Base-by-base conservation (phyloP, 2,888 invertebrate species). In the Tipula vernalis region DNA sequence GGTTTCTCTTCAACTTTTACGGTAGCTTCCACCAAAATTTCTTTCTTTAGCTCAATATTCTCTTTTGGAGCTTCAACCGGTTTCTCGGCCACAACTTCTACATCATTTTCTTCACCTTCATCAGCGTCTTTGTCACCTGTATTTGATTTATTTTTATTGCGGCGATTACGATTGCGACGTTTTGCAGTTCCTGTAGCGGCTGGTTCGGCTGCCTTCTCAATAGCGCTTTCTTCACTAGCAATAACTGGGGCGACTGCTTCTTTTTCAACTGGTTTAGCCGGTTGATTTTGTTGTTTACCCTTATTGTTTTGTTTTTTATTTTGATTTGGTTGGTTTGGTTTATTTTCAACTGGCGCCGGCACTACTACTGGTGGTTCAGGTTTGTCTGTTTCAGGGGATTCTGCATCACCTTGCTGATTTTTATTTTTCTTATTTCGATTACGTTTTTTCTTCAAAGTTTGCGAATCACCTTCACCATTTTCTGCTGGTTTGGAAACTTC, bases 391-490 rank as follows among this genome's bases (percentile, higher is more conserved):
- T 86, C 86, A 13, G 12, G 0, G n/a, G 51, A 36, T 39, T 39
- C 57, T 6, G 36, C 86, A 15, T 28, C 51, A 13, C 5, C 36
- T 18, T 47, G 36, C 47, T 44, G 86, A 42, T 86, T 86, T 36
- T 86, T 86, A 51, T 51, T 51, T 57, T 86, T 86, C 18, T 86
- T 86, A 36, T 86, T 86, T 4, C 42, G 51, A 36, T 57, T 86
- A 36, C 51, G 51, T 42, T 86, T 86, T 36, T 86, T 86, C 57
- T 86, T 86, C 15, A 86, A 51, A n/a, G 86, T 86, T 51, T 51
- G 42, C 57, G 51, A 36, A 51, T 57, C 57, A n/a, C 57, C 57
- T n/a, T 36, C 86, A 36, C 47, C 13, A 13, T 18, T 42, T 36
- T 18, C 51, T 28, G 5, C 6, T 15, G 85, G n/a, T 85, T 85